phyloP scores from a whole-genome alignment of 2,113 vertebrate genomes.

The Cheilinus undulatus region DNA sequence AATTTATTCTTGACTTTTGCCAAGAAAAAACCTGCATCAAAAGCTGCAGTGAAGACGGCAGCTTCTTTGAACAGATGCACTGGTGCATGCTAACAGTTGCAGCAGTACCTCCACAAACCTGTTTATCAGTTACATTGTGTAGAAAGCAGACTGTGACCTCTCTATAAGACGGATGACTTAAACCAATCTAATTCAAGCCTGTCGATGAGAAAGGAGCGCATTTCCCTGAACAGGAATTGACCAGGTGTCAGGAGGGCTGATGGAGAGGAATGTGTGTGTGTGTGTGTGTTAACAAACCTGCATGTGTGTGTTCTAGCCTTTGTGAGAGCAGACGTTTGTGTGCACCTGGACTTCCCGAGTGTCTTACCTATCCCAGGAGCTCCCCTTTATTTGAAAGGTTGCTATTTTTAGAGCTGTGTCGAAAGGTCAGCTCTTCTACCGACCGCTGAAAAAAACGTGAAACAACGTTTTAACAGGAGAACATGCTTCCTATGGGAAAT shows the following conservation, averaged over 20 bases:
- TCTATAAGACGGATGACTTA: conserved; percentile 57
- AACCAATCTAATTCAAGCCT: conserved; percentile 70
- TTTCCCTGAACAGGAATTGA: conserved; percentile 70
- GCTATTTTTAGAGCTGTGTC: conserved; percentile 77
- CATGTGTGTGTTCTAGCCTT: conserved; percentile 16
- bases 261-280: conserved; percentile 36
- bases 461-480: conserved; percentile 53
- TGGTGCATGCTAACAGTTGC: conserved; percentile 6
- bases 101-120: not conserved
- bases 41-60: not conserved
- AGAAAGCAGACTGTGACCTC: conserved; percentile 33
- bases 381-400: conserved; percentile 53
- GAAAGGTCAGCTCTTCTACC: conserved; percentile 76
- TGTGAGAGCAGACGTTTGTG: conserved; percentile 9
- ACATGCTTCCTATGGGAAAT: conserved; percentile 47
- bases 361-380: conserved; percentile 54
- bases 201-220: conserved; percentile 57
- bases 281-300: not conserved
- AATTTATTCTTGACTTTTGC: not conserved
- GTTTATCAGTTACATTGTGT: conserved; percentile 11
- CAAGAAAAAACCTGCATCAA: not conserved
- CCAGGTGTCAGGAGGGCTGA: conserved; percentile 61
- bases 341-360: conserved; percentile 33
- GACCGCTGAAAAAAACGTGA: conserved; percentile 60
- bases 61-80: not conserved